Percentiles rank a stretch among this genome's conserved stretches.
These are phyloP conservation scores for Diaphora mendica DNA, from an alignment of 2,888 invertebrate species.

Conservation along the genomic window DNA sequence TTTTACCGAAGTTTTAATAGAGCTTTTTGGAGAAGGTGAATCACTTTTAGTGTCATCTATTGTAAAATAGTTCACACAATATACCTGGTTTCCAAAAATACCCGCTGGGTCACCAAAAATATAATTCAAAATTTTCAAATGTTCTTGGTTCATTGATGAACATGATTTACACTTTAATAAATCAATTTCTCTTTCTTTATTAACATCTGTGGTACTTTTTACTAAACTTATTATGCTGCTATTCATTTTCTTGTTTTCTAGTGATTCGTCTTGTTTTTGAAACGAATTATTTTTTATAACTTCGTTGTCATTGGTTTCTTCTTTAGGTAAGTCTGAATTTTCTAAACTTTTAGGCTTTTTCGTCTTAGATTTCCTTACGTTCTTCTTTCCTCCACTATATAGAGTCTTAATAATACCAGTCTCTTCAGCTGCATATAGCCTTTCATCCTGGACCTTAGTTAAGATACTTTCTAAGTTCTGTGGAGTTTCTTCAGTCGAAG, in stretches of 20 bases:
- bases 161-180: slow-evolving; percentile 62
- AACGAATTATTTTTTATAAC: neutral
- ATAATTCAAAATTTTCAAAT: slow-evolving; percentile 64
- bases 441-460: slow-evolving; percentile 30
- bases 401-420: slow-evolving; percentile 60
- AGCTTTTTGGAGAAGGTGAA: slow-evolving; percentile 2
- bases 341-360: slow-evolving; percentile 17
- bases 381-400: slow-evolving; percentile 50
- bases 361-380: slow-evolving; percentile 9
- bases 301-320: neutral
- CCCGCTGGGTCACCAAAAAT: slow-evolving; percentile 64
- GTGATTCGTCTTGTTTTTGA: neutral
- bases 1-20: slow-evolving; percentile 30
- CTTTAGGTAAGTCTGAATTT: neutral
- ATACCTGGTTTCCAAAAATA: slow-evolving; percentile 62
- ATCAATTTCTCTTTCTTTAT: slow-evolving; percentile 40
- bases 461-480: slow-evolving; percentile 4
- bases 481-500: slow-evolving; percentile 39
- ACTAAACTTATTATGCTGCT: slow-evolving; percentile 34
- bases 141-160: slow-evolving; percentile 52
- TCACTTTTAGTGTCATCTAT: slow-evolving; percentile 58
- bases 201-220: slow-evolving; percentile 58
- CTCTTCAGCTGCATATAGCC: slow-evolving; percentile 9
- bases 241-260: neutral
- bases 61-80: slow-evolving; percentile 74